Percentiles rank a stretch among this genome's conserved stretches.
These are phyloP conservation scores for Sphaerodactylus townsendi DNA, from an alignment of 2,113 vertebrate genomes.

Conservation along the genomic window DNA sequence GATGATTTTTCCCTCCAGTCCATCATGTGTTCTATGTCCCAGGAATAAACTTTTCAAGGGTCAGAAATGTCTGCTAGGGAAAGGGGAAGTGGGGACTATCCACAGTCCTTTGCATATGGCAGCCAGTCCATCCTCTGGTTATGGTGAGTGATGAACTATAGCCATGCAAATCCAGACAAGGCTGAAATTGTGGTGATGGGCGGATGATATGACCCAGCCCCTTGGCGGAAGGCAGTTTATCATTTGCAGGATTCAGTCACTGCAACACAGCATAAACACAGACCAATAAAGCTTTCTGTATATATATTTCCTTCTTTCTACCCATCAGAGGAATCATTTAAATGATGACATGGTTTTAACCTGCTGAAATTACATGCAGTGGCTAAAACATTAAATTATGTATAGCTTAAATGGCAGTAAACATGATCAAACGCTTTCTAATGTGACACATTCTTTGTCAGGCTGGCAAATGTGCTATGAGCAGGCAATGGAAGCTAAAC, in stretches of 20 bases:
- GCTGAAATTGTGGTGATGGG: not conserved
- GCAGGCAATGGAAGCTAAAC: constrained; percentile 3
- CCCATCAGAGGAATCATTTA: not conserved
- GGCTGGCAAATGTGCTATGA: not conserved
- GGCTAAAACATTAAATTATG: constrained; percentile 21
- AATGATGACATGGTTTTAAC: constrained; percentile 8
- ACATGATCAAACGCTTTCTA: constrained; percentile 19
- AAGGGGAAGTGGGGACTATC: no score
- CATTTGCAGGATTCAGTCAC: not conserved
- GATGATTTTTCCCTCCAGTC: no score
- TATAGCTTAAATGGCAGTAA: constrained; percentile 25
- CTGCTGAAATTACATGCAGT: constrained; percentile 15
- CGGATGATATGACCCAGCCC: not conserved
- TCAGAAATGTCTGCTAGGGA: no score
- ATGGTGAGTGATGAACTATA: no score
- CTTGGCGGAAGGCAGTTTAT: not conserved
- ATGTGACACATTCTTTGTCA: not conserved
- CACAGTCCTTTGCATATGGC: no score
- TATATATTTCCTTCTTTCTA: not conserved
- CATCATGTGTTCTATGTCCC: no score
- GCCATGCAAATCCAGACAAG: not conserved
- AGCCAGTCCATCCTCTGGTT: not conserved
- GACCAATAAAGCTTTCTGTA: not conserved
- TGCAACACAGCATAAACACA: not conserved
- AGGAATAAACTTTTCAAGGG: no score